Evolutionary conservation across 2,888 invertebrate species (phyloP).

Genomic region (Thumatha senex): DNA sequence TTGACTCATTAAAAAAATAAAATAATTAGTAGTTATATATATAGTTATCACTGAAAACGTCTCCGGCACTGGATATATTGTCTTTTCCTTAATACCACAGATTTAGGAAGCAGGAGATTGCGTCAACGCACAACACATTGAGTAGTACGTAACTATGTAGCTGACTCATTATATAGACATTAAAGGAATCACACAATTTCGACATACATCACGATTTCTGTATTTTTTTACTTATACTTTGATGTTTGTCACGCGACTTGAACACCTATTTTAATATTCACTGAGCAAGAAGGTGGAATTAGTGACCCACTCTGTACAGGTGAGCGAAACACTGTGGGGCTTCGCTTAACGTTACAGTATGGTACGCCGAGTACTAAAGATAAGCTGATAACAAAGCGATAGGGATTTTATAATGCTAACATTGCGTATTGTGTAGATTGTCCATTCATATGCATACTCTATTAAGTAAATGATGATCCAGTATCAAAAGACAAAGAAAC

Average conservation of each 20-base stretch:
- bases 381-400: slow-evolving; percentile 80
- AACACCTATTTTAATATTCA: slow-evolving; percentile 44
- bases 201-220: slow-evolving; percentile 40
- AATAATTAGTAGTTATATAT: too few species aligned
- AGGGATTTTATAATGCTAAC: slow-evolving; percentile 63
- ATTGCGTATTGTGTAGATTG: slow-evolving; percentile 52
- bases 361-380: slow-evolving; percentile 69
- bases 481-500: slow-evolving; percentile 2
- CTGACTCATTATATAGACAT: slow-evolving; percentile 47
- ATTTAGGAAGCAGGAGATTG: slow-evolving; percentile 32
- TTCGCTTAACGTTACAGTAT: slow-evolving; percentile 64
- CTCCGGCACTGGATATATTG: slow-evolving; percentile 16
- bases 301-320: slow-evolving; percentile 55
- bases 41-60: slow-evolving; percentile 11
- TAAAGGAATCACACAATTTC: slow-evolving; percentile 35
- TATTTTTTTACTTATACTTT: slow-evolving; percentile 21
- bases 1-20: too few species aligned
- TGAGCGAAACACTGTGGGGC: slow-evolving; percentile 61
- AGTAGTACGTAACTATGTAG: slow-evolving; percentile 25
- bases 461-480: slow-evolving; percentile 6
- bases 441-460: slow-evolving; percentile 27
- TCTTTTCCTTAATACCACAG: slow-evolving; percentile 23
- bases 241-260: slow-evolving; percentile 46
- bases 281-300: slow-evolving; percentile 41
- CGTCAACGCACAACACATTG: slow-evolving; percentile 37